Evolutionary conservation across 1,140 invertebrate genomes (phyloP).

Genomic region (Platyura marginata): DNA sequence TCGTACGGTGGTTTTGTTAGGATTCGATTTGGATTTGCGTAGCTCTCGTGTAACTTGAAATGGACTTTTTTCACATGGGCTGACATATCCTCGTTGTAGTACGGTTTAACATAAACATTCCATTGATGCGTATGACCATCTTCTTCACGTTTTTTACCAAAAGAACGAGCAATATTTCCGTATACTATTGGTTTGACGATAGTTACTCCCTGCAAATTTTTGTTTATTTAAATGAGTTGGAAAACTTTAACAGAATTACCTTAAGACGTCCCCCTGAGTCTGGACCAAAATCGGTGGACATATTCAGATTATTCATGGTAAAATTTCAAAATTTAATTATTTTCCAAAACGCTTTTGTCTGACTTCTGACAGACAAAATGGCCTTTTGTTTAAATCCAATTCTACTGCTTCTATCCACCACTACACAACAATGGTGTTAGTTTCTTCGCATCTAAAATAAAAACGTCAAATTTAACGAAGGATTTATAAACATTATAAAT

Average conservation of each 20-base stretch:
- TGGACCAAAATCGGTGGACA: constrained; percentile 57
- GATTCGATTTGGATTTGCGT: constrained; percentile 84
- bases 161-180: constrained; percentile 88
- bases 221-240: constrained; percentile 7
- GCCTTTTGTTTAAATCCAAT: neutral
- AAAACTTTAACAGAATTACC: constrained; percentile 23
- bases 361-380: neutral
- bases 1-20: constrained; percentile 92
- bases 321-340: neutral
- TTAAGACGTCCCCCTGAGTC: constrained; percentile 65
- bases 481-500: neutral
- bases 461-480: no score
- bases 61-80: constrained; percentile 91
- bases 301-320: constrained; percentile 26
- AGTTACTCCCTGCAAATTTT: constrained; percentile 50
- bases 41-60: constrained; percentile 96
- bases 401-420: no score
- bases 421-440: no score
- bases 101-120: constrained; percentile 96
- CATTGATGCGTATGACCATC: constrained; percentile 98
- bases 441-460: no score
- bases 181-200: constrained; percentile 95
- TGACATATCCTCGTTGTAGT: constrained; percentile 85
- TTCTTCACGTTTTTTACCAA: constrained; percentile 94
- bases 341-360: neutral